Base-by-base conservation (phyloP, 2,888 invertebrate genomes). In the Nomada lathburiana region DNA sequence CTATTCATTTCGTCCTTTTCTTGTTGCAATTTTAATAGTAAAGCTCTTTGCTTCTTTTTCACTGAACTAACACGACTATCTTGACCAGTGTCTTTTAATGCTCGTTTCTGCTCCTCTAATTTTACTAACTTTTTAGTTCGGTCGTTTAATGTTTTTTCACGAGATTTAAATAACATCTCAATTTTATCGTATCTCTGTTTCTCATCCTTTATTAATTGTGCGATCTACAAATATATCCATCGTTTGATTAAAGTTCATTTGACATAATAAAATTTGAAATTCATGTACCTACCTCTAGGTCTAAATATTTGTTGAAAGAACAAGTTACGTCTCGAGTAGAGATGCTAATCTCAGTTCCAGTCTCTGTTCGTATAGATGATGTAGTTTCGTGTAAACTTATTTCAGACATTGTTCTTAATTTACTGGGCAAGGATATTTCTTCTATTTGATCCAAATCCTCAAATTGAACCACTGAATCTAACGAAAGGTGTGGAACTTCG, bases 1-100 rank as follows among this genome's bases (percentile, higher is more conserved):
- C 95, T 95, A 92, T 95, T 95, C 93, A 97, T 96, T 92, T 96
- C 96, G 83, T 96, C 95, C 88, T 96, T 95, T 90, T 97, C 96
- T 89, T 96, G 96, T 88, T 96, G 95, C 82, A 96, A 94, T 91
- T 96, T 96, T 77, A 96, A 91, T 75, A 97, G 92, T 75, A 97
- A 94, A 0, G 95, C 96, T 78, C 96, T 94, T 91, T 97, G 96
- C 85, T 96, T 96, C 91, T 96, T 96, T 87, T 96, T 96, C 42
- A 97, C 95, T 2, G 95, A 93, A 76, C 93, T 93, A 55, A 94
- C 91, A 60, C 93, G 90, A 84, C 93, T 93, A 60, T 94, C 94
- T 68, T 94, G 93, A 1, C 94, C 94, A 7, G 93, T 93, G 71
- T 93, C 94, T 74, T 91, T 89, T 47, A 94, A 76, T 10, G 91